Evolutionary conservation across 2,113 vertebrate species (phyloP).

Genomic region (Tyrannus savana): DNA sequence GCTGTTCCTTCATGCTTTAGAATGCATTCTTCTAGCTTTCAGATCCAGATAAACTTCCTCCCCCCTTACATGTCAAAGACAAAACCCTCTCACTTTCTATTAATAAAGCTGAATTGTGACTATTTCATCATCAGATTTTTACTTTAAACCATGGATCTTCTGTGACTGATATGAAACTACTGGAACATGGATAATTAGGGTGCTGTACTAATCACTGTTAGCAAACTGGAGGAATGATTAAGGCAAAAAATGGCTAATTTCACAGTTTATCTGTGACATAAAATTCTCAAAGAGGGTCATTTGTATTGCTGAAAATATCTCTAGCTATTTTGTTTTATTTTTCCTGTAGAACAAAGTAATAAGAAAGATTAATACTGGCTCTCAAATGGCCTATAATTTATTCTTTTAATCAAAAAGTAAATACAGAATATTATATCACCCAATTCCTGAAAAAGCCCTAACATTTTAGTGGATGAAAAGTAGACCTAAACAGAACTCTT

Average conservation of each 20-base stretch:
- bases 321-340: slow-evolving; percentile 9
- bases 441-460: not conserved
- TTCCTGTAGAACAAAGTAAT: not conserved
- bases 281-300: slow-evolving; percentile 7
- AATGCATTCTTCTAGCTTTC: not conserved
- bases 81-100: not conserved
- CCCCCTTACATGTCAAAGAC: not conserved
- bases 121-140: slow-evolving; percentile 2
- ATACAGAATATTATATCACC: not conserved
- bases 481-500: not conserved
- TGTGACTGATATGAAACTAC: not conserved
- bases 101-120: not conserved
- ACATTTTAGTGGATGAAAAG: not conserved
- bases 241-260: slow-evolving; percentile 27
- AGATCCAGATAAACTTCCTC: not conserved
- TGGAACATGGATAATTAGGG: slow-evolving; percentile 5
- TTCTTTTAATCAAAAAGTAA: slow-evolving; percentile 44
- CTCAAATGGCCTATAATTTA: not conserved
- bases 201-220: slow-evolving; percentile 5
- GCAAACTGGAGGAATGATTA: slow-evolving; percentile 14
- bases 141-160: not conserved
- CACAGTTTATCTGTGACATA: slow-evolving; percentile 29
- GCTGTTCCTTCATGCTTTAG: not conserved
- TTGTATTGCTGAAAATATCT: slow-evolving; percentile 17
- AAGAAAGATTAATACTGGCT: slow-evolving; percentile 19